Conservation (phyloP, 2,888 invertebrate species). For the Cryptophagus acutangulus region DNA sequence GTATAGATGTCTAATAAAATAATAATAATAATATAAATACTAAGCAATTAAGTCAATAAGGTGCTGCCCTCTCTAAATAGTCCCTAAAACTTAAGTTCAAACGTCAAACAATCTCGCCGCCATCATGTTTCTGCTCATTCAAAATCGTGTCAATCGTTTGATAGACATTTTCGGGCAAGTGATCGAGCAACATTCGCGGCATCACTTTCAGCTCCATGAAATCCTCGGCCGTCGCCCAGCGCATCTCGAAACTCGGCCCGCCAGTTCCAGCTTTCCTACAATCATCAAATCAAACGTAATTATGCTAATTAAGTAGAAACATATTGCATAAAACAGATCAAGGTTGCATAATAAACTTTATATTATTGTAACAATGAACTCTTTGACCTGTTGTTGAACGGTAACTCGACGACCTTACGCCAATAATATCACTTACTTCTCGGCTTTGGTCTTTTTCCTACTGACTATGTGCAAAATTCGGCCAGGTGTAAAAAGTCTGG, state of each 20-base stretch:
- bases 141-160: constrained; percentile 63
- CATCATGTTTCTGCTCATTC: constrained; percentile 48
- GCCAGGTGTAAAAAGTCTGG: constrained; percentile 72
- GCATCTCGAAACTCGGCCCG: constrained; percentile 66
- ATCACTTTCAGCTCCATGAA: constrained; percentile 78
- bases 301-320: too few relatives aligned
- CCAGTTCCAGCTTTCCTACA: constrained; percentile 59
- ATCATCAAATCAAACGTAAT: constrained; percentile 10
- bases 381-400: too few relatives aligned
- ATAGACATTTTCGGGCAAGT: constrained; percentile 75
- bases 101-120: constrained; percentile 36
- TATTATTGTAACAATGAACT: too few relatives aligned
- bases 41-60: too few relatives aligned
- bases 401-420: too few relatives aligned
- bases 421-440: constrained; percentile 54
- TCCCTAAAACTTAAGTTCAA: too few relatives aligned
- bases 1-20: too few relatives aligned
- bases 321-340: too few relatives aligned
- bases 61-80: too few relatives aligned
- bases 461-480: constrained; percentile 72
- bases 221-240: constrained; percentile 76
- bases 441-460: constrained; percentile 63
- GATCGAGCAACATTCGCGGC: constrained; percentile 81
- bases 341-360: too few relatives aligned
- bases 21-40: too few relatives aligned